Evolutionary conservation across 2,888 invertebrate genomes (phyloP).

Genomic region (Margaritifera margaritifera): DNA sequence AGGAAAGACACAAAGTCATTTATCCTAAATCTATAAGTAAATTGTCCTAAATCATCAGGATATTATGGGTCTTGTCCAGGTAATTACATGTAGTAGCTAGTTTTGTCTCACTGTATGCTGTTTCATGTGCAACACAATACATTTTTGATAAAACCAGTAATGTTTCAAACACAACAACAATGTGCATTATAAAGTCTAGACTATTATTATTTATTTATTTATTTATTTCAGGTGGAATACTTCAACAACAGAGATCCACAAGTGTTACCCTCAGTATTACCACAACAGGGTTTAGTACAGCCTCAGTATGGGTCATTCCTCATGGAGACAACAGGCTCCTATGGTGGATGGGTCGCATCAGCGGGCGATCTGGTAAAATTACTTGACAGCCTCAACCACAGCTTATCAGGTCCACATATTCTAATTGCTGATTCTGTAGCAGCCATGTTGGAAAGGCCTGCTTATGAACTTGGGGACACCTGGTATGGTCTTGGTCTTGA

Average conservation of each 20-base stretch:
- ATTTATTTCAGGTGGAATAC: slow-evolving; percentile 55
- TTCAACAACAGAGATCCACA: slow-evolving; percentile 51
- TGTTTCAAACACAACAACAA: too few relatives aligned
- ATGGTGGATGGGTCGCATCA: slow-evolving; percentile 64
- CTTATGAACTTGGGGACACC: slow-evolving; percentile 43
- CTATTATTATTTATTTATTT: too few relatives aligned
- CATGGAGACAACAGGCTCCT: slow-evolving; percentile 61
- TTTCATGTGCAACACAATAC: too few relatives aligned
- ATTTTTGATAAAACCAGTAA: too few relatives aligned
- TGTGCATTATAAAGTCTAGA: too few relatives aligned
- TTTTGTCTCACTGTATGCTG: too few relatives aligned
- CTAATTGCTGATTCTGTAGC: slow-evolving; percentile 26
- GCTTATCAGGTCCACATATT: slow-evolving; percentile 7
- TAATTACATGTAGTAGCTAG: too few relatives aligned
- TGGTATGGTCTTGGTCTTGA: slow-evolving; percentile 69
- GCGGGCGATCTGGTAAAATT: slow-evolving; percentile 50
- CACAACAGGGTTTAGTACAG: slow-evolving; percentile 37
- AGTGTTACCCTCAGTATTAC: slow-evolving; percentile 35
- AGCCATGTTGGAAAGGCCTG: slow-evolving; percentile 49
- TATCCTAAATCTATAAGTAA: too few relatives aligned
- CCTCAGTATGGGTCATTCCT: slow-evolving; percentile 65
- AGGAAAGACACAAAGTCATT: too few relatives aligned
- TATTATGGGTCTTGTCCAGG: too few relatives aligned
- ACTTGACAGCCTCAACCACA: slow-evolving; percentile 27
- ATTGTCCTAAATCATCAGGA: too few relatives aligned